Evolutionary conservation across 2,113 vertebrate species (phyloP), one percentile per base, ranked within the genome.

Genomic region (Trematomus loennbergii): DNA sequence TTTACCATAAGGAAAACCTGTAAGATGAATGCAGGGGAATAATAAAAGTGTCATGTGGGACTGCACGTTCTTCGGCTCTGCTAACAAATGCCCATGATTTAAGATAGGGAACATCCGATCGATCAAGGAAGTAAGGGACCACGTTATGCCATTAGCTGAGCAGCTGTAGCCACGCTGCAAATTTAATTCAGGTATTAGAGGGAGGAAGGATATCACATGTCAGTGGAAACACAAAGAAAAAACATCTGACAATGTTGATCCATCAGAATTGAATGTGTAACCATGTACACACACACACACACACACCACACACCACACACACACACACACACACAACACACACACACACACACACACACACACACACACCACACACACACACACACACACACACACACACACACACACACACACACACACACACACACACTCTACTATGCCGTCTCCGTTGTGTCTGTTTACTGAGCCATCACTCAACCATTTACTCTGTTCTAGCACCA

Each of bases 401-500:
- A 29, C 29, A 29, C 29, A 29, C 29, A 29, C 29, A 29, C 29
- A 29, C 29, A 29, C 29, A 22, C 22, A 22, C 22, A 22, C 22
- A 53, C 45, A 52, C 46, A 52, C 59, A 59, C 61, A 50, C 11
- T 43, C 46, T 40, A 48, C 59, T 58, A 46, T 9, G 22, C 22
- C 12, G 62, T 10, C 48, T 79, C 10, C 62, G 53, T 46, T 78
- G 40, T 25, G 20, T 17, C 61, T 66, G 18, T 72, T 63, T 66
- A n/a, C 46, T 12, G 12, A 65, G 75, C 20, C 57, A 57, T 67
- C 55, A 29, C 29, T 29, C 29, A 16, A 48, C n/a, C 72, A 83
- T 86, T 85, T 61, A 86, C 78, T 93, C 90, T 89, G 86, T 90
- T 91, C 85, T 89, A 93, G 94, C 93, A 84, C 95, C 94, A 90